phyloP scores from a whole-genome alignment of 2,797 vertebrate species.

The Merluccius polli region DNA sequence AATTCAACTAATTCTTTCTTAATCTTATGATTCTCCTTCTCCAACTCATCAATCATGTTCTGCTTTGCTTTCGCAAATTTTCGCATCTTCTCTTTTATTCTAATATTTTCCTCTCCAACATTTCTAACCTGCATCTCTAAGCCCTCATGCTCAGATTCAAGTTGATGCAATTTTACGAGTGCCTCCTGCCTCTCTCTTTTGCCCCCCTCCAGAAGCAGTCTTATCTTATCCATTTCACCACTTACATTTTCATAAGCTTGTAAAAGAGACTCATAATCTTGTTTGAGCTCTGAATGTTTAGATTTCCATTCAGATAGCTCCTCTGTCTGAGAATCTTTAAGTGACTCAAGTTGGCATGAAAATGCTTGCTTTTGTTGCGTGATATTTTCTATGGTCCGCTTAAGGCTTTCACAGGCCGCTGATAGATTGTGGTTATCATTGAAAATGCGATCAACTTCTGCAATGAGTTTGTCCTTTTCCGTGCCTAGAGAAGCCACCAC shows the following conservation, averaged over 20 bases:
- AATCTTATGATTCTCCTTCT: slow-evolving; percentile 69
- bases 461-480: slow-evolving; percentile 64
- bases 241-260: slow-evolving; percentile 86
- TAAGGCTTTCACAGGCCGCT: slow-evolving; percentile 84
- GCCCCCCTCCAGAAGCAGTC: slow-evolving; percentile 74
- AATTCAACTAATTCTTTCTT: slow-evolving; percentile 52
- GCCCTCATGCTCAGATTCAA: slow-evolving; percentile 63
- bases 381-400: slow-evolving; percentile 84
- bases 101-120: slow-evolving; percentile 66
- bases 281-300: slow-evolving; percentile 81
- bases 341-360: slow-evolving; percentile 83
- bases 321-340: slow-evolving; percentile 84
- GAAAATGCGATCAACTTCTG: slow-evolving; percentile 65
- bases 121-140: slow-evolving; percentile 63
- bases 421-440: slow-evolving; percentile 80
- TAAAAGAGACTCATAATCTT: slow-evolving; percentile 85
- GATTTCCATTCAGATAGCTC: slow-evolving; percentile 86
- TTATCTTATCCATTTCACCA: slow-evolving; percentile 86
- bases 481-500: slow-evolving; percentile 17
- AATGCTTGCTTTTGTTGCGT: slow-evolving; percentile 87
- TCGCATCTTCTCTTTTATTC: slow-evolving; percentile 69
- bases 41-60: slow-evolving; percentile 65
- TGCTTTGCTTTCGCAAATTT: slow-evolving; percentile 65
- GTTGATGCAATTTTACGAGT: slow-evolving; percentile 65
- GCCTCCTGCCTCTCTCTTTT: slow-evolving; percentile 82